Evolutionary conservation across 2,113 vertebrate genomes (phyloP), one percentile per base, ranked within the genome.

Genomic region (Zosterops borbonicus): DNA sequence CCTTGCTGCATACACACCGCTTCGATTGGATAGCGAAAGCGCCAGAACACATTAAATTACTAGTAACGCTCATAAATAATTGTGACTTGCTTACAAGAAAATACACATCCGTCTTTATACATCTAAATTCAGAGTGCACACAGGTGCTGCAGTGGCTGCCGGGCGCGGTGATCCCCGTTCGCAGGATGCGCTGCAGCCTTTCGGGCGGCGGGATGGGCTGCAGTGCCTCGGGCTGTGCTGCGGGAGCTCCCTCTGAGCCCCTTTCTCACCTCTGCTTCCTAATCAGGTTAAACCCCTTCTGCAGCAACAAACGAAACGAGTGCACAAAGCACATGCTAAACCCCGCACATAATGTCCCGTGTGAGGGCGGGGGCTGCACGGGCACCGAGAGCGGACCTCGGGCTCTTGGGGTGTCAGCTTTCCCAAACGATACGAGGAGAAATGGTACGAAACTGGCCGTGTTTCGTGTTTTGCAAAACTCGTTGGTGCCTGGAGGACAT

Each of bases 401-500:
- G 11, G 27, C 42, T 56, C 20, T 28, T 4, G 27, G 9, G 13
- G 27, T n/a, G 29, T 4, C 71, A 27, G 41, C 11, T 73, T 50
- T 63, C 59, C 22, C 63, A 9, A n/a, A n/a, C 35, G 24, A 11
- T 74, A 35, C 9, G 39, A 50, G 39, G 12, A 56, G 22, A 74
- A 60, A 28, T 21, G 3, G 17, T 35, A 3, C 3, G 46, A 52
- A 37, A 53, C 8, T 6, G 24, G 47, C 47, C 27, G 50, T 12
- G 35, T 22, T 31, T 29, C 13, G 14, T 18, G 28, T 28, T 68
- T 31, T 42, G 37, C 42, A 16, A 69, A 49, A 37, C 47, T 47
- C 4, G 0, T 9, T 37, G 8, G 37, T 23, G n/a, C 31, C 42
- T 14, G 65, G 29, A 33, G 4, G 0, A 69, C 35, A 12, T 44